These are phyloP conservation scores for Aleiodes leptofemur DNA, from an alignment of 2,888 invertebrate genomes.

Conservation along the genomic window DNA sequence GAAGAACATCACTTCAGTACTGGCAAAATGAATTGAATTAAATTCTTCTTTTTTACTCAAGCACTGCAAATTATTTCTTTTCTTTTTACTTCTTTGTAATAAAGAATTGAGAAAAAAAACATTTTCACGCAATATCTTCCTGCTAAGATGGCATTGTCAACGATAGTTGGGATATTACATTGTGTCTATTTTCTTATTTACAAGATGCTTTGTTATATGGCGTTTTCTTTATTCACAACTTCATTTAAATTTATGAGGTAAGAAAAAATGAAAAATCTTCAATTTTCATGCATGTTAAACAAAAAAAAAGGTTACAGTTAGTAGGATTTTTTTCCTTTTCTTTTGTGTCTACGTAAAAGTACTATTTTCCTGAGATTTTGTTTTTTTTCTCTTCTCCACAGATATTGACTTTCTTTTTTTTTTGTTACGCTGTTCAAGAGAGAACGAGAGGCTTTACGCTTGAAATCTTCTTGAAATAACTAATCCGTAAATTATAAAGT, in stretches of 20 bases:
- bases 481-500: slow-evolving; percentile 63
- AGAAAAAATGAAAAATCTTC: slow-evolving; percentile 53
- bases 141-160: slow-evolving; percentile 41
- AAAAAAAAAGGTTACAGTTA: slow-evolving; percentile 1
- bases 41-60: slow-evolving; percentile 39
- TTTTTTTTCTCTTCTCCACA: slow-evolving; percentile 43
- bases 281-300: slow-evolving; percentile 33
- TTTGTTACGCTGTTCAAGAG: not conserved
- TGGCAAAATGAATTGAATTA: slow-evolving; percentile 44
- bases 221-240: slow-evolving; percentile 49
- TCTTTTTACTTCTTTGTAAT: not conserved
- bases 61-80: not conserved
- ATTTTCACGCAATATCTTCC: slow-evolving; percentile 34
- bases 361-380: not conserved
- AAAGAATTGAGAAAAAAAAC: slow-evolving; percentile 10
- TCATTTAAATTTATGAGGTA: slow-evolving; percentile 59
- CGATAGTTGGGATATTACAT: slow-evolving; percentile 40
- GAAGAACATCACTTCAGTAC: not conserved
- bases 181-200: slow-evolving; percentile 53
- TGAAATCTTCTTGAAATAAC: slow-evolving; percentile 51
- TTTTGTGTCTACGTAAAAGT: not conserved
- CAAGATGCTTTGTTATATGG: slow-evolving; percentile 54
- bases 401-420: slow-evolving; percentile 9
- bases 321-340: not conserved
- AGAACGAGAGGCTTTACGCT: slow-evolving; percentile 52